Conservation (phyloP, 2,797 vertebrate species). For the Schizopygopsis malacanthus region DNA sequence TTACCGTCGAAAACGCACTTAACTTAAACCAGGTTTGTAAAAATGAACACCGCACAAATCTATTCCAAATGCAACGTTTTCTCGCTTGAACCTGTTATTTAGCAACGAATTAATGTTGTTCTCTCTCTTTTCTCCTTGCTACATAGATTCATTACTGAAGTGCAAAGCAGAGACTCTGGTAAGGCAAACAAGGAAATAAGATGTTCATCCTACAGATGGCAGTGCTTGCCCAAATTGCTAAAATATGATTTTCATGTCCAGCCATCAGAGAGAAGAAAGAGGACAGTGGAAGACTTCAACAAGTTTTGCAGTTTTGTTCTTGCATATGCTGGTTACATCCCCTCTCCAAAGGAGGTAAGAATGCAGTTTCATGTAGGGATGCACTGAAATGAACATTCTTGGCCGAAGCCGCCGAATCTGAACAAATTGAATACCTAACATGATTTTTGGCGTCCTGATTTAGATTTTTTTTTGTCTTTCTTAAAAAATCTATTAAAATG, state of each 20-base stretch:
- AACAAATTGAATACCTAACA: too few species aligned
- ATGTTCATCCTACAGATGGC: conserved; percentile 9
- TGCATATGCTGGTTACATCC: conserved; percentile 92
- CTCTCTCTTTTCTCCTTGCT: background rate
- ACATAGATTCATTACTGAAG: conserved; percentile 82
- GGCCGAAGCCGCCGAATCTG: too few species aligned
- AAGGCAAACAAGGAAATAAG: conserved; percentile 60
- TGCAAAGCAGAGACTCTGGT: conserved; percentile 85
- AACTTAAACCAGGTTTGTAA: background rate
- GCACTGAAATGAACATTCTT: too few species aligned
- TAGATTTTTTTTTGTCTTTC: too few species aligned
- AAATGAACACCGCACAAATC: background rate
- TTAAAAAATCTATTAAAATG: too few species aligned
- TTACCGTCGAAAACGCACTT: background rate
- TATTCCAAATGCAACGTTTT: background rate
- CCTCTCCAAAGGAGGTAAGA: conserved; percentile 87
- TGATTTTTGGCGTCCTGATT: too few species aligned
- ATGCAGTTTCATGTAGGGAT: too few species aligned
- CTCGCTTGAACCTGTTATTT: background rate
- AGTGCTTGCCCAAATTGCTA: conserved; percentile 18
- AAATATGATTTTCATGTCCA: conserved; percentile 60
- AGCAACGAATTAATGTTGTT: background rate
- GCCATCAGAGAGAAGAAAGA: conserved; percentile 89
- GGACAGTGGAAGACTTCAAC: conserved; percentile 94
- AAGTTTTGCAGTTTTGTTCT: conserved; percentile 95